A percentile compares a stretch with the other conserved stretches of the same genome.
These are phyloP conservation scores for Sabatieria punctata DNA, from an alignment of 2,888 invertebrate species.

Conservation along the genomic window DNA sequence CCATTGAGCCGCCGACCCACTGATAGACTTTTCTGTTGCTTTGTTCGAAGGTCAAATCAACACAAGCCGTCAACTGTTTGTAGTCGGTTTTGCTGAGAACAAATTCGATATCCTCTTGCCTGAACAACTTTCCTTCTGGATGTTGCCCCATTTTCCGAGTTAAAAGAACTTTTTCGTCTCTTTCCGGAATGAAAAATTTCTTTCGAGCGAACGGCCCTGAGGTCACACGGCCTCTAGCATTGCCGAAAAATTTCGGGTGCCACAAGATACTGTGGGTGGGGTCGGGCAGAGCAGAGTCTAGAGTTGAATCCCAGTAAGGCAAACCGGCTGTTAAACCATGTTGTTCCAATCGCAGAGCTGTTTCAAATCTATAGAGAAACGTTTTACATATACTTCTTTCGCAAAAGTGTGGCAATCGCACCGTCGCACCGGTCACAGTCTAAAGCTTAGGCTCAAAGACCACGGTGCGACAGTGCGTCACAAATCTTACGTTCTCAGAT, in stretches of 20 bases:
- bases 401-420: too few species aligned
- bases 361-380: too few species aligned
- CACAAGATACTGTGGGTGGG: neutral
- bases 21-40: constrained; percentile 5
- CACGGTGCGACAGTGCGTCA: too few species aligned
- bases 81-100: neutral
- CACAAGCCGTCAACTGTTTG: constrained; percentile 5
- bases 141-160: too few species aligned
- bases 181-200: too few species aligned
- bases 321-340: too few species aligned
- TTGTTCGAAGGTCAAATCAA: constrained; percentile 7
- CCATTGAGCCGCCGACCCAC: constrained; percentile 9
- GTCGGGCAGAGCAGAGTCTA: neutral
- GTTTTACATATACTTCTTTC: too few species aligned
- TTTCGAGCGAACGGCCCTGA: neutral
- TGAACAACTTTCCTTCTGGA: neutral
- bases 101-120: neutral
- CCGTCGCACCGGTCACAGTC: too few species aligned
- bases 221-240: neutral
- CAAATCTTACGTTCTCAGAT: constrained; percentile 8
- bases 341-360: too few species aligned
- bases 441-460: too few species aligned
- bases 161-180: too few species aligned
- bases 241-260: constrained; percentile 1
- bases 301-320: neutral